phyloP scores from a whole-genome alignment of 2,888 invertebrate genomes.

The Drosophila austrosaltans region DNA sequence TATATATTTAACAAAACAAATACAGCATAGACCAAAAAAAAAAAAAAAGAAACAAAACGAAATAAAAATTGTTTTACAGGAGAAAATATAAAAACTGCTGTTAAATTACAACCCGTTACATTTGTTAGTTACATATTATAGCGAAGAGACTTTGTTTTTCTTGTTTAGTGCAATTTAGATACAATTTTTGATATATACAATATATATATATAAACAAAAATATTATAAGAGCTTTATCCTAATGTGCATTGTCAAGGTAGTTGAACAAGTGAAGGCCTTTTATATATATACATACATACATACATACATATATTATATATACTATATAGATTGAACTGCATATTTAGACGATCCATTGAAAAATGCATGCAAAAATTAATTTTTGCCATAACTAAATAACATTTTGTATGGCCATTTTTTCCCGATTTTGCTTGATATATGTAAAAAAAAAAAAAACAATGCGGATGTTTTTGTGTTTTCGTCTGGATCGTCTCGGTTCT shows the following conservation, averaged over 20 bases:
- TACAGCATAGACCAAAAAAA: constrained; percentile 72
- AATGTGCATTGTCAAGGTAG: constrained; percentile 11
- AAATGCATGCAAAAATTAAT: not conserved
- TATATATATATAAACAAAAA: not conserved
- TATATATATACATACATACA: constrained; percentile 1
- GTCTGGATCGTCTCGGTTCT: constrained; percentile 3
- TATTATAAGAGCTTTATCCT: constrained; percentile 10
- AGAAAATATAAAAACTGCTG: not conserved
- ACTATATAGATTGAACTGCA: not conserved
- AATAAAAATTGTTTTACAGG: not conserved
- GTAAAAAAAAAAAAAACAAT: not conserved
- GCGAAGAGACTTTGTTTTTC: constrained; percentile 40
- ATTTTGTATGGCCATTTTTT: constrained; percentile 1
- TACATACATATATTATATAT: constrained; percentile 13
- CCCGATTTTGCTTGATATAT: constrained; percentile 18
- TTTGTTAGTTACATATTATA: constrained; percentile 40
- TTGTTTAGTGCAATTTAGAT: constrained; percentile 37
- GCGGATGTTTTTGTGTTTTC: constrained; percentile 13
- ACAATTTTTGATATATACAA: not conserved
- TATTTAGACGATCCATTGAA: constrained; percentile 1
- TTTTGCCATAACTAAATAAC: constrained; percentile 3
- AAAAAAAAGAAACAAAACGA: constrained; percentile 8
- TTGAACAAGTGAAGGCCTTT: constrained; percentile 6
- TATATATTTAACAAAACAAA: constrained; percentile 33
- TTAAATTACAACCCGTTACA: constrained; percentile 31